Evolutionary conservation across 2,888 invertebrate species (phyloP).

Genomic region (Drosophila pegasa): DNA sequence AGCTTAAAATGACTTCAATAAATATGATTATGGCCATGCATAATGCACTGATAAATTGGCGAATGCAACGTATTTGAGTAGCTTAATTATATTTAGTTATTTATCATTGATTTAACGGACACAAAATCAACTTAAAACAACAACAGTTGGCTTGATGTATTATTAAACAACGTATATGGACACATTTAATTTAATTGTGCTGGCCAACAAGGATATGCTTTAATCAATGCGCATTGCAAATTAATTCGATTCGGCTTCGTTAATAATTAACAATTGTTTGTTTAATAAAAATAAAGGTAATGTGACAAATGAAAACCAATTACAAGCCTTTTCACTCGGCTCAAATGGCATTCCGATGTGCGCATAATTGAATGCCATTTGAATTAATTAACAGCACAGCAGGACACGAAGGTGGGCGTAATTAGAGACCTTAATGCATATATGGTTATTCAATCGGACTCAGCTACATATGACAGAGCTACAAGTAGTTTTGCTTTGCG

Average conservation of each 20-base stretch:
- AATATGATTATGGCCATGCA: background rate
- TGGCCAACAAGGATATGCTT: slow-evolving; percentile 7
- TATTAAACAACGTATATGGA: slow-evolving; percentile 10
- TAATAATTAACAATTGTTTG: slow-evolving; percentile 25
- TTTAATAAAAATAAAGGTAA: slow-evolving; percentile 9
- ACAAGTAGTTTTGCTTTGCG: background rate
- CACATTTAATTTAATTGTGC: slow-evolving; percentile 3
- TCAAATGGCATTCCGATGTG: slow-evolving; percentile 3
- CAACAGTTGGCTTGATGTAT: slow-evolving; percentile 3
- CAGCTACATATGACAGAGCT: background rate
- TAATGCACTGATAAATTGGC: background rate
- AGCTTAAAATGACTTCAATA: background rate
- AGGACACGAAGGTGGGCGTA: background rate
- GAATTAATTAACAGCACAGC: background rate
- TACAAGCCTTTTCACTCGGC: slow-evolving; percentile 9
- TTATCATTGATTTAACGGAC: slow-evolving; percentile 15
- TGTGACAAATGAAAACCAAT: slow-evolving; percentile 43
- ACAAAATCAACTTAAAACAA: slow-evolving; percentile 18
- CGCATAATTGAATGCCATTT: slow-evolving; percentile 24
- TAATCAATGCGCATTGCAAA: slow-evolving; percentile 26
- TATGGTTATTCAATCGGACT: background rate
- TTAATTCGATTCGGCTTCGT: slow-evolving; percentile 19
- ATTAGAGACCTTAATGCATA: background rate
- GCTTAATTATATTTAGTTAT: slow-evolving; percentile 54
- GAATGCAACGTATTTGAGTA: slow-evolving; percentile 21